These are phyloP conservation scores for Patiria pectinifera DNA, from an alignment of 53 echinoderm and acorn worm species.

Conservation along the genomic window DNA sequence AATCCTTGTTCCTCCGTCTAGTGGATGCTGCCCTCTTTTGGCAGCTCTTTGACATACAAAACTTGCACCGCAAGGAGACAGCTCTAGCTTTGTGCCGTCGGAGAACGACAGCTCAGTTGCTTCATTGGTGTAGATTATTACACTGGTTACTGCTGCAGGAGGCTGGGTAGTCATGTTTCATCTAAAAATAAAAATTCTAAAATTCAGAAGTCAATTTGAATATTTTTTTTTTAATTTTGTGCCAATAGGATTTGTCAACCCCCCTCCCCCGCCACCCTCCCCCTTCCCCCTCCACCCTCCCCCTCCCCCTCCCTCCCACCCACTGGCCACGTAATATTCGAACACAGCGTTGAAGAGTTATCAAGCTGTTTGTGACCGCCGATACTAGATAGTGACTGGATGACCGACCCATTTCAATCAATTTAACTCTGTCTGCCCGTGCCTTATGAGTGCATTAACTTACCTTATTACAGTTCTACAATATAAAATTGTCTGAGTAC, in stretches of 20 bases:
- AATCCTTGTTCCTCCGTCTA: slow-evolving; percentile 9
- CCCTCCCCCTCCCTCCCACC: no score
- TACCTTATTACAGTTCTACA: neutral
- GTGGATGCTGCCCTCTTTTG: slow-evolving; percentile 22
- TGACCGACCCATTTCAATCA: no score
- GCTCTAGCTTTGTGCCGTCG: slow-evolving; percentile 72
- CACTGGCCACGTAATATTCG: no score
- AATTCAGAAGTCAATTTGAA: neutral
- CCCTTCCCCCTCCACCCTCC: no score
- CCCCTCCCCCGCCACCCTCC: no score
- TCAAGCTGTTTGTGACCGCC: no score
- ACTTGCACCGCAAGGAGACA: slow-evolving; percentile 83
- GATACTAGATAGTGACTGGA: no score
- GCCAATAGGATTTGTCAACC: neutral
- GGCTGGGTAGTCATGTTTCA: neutral
- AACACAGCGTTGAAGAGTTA: no score
- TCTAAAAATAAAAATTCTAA: neutral
- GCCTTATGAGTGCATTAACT: neutral
- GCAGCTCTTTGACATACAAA: slow-evolving; percentile 60
- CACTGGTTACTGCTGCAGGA: slow-evolving; percentile 19
- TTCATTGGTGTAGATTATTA: slow-evolving; percentile 57
- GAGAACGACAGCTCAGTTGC: slow-evolving; percentile 69
- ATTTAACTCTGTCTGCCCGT: no score
- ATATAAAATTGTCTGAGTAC: neutral
- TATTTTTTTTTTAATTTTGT: neutral